phyloP scores from a whole-genome alignment of 2,888 invertebrate species.

The Ophion ventricosus region DNA sequence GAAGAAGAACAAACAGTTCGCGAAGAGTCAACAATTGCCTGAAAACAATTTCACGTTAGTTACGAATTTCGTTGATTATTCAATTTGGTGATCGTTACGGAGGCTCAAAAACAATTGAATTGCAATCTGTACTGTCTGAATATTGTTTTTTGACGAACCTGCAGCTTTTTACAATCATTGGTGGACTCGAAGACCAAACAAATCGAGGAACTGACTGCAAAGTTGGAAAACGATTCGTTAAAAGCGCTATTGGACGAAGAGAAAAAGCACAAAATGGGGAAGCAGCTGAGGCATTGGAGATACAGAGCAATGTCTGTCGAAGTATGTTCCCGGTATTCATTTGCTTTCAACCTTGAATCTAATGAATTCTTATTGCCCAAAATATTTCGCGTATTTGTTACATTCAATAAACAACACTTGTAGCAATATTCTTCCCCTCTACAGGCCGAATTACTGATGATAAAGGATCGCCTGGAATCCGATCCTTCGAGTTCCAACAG shows the following conservation, averaged over 20 bases:
- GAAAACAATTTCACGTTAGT: conserved; percentile 59
- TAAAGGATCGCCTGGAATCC: conserved; percentile 65
- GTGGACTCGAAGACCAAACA: conserved; percentile 72
- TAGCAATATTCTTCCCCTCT: neutral
- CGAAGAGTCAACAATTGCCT: conserved; percentile 42
- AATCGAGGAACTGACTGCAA: conserved; percentile 71
- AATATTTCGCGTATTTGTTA: neutral
- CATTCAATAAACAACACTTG: neutral
- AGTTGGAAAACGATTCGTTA: conserved; percentile 74
- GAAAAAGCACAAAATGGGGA: conserved; percentile 66
- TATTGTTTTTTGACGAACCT: conserved; percentile 28
- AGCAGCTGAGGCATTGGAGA: conserved; percentile 71
- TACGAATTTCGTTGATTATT: neutral
- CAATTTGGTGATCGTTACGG: neutral
- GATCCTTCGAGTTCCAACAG: conserved; percentile 53
- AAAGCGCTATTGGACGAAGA: conserved; percentile 73
- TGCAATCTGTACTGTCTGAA: neutral
- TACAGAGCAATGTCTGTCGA: conserved; percentile 72
- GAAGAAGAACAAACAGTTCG: conserved; percentile 63
- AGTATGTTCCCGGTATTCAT: conserved; percentile 70
- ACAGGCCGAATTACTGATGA: conserved; percentile 68
- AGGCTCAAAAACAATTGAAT: too few relatives aligned
- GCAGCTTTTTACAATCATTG: conserved; percentile 75
- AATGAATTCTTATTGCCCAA: conserved; percentile 1
- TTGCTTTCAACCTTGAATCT: conserved; percentile 24